These are phyloP conservation scores for Notarius quadriscutis DNA, from an alignment of 2,113 vertebrate genomes.

Conservation along the genomic window DNA sequence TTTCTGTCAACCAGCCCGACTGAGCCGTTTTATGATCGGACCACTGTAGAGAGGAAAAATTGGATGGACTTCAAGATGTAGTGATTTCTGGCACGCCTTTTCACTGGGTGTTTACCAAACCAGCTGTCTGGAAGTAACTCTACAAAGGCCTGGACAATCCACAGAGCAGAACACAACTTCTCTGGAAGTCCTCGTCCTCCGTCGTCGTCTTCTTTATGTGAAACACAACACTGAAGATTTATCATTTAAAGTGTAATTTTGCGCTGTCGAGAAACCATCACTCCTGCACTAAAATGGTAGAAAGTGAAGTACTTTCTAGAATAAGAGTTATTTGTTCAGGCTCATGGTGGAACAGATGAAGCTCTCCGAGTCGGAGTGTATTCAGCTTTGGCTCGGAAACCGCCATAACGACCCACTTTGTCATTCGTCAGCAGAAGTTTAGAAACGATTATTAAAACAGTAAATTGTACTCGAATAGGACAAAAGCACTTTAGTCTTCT, in stretches of 20 bases:
- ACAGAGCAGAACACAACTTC: not conserved
- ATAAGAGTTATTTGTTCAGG: not conserved
- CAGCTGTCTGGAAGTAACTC: not conserved
- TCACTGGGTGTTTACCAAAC: slow-evolving; percentile 3
- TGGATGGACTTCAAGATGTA: not conserved
- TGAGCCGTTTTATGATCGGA: slow-evolving; percentile 6
- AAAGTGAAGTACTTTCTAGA: slow-evolving; percentile 4
- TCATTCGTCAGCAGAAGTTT: not conserved
- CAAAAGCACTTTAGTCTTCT: not conserved
- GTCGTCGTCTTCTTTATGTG: too few species aligned
- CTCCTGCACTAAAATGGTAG: not conserved
- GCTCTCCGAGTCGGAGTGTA: not conserved
- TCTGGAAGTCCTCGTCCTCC: not conserved
- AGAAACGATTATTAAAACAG: not conserved
- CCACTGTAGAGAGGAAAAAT: not conserved
- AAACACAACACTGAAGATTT: slow-evolving; percentile 11
- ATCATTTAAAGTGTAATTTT: slow-evolving; percentile 33
- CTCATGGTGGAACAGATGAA: not conserved
- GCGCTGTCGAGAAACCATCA: not conserved
- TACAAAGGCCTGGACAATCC: not conserved
- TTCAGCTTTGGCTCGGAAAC: not conserved
- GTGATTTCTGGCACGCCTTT: slow-evolving; percentile 6
- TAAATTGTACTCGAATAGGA: not conserved
- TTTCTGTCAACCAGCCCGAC: not conserved
- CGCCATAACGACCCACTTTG: not conserved